A percentile compares a stretch with the other conserved stretches of the same genome.
Conservation (phyloP, 2,797 vertebrate species). For the Crenichthys baileyi region DNA sequence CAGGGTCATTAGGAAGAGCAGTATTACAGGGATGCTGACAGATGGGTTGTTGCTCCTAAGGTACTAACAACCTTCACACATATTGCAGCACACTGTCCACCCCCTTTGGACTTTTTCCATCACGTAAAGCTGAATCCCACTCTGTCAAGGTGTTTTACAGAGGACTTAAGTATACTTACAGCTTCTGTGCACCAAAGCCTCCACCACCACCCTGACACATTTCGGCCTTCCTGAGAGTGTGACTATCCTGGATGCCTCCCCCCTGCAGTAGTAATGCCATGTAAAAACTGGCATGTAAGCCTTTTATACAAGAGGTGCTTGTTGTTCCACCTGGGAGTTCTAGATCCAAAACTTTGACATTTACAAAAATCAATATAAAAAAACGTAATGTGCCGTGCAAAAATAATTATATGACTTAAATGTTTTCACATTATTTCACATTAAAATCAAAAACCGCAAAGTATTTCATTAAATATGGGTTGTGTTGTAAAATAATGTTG, state of each 20-base stretch:
- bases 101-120: slow-evolving; percentile 52
- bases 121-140: slow-evolving; percentile 64
- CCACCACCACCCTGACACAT: slow-evolving; percentile 54
- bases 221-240: slow-evolving; percentile 28
- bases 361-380: not conserved
- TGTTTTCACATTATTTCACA: not conserved
- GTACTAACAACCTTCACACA: slow-evolving; percentile 83
- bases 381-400: not conserved
- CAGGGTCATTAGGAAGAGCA: slow-evolving; percentile 73
- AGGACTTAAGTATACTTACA: slow-evolving; percentile 55
- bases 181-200: slow-evolving; percentile 38
- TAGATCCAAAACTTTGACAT: slow-evolving; percentile 17
- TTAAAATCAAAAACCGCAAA: not conserved
- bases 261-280: slow-evolving; percentile 60
- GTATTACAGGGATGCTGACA: slow-evolving; percentile 79
- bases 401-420: not conserved
- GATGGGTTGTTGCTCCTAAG: slow-evolving; percentile 80
- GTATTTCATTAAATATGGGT: not conserved
- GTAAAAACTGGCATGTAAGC: slow-evolving; percentile 60
- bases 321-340: slow-evolving; percentile 72
- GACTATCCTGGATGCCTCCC: slow-evolving; percentile 26
- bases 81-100: slow-evolving; percentile 67
- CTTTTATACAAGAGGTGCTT: slow-evolving; percentile 55
- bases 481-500: not conserved
- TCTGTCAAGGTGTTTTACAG: slow-evolving; percentile 55